Evolutionary conservation across 2,888 invertebrate species (phyloP).

Genomic region (Cybosia mesomella): DNA sequence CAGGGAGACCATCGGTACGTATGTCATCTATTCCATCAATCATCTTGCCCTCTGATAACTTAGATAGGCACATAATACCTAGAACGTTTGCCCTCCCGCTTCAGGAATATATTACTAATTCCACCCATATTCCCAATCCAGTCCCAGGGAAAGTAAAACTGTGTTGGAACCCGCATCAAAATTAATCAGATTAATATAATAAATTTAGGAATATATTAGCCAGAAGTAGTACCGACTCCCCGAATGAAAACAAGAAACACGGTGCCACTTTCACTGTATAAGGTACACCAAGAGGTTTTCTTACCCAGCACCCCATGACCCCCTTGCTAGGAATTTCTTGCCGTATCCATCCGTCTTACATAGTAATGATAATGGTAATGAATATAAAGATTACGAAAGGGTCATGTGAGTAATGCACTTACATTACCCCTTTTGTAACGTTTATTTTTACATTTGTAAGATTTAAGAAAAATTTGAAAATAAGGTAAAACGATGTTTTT

Average conservation of each 20-base stretch:
- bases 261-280: neutral
- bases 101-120: neutral
- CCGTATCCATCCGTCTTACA: conserved; percentile 1
- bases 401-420: neutral
- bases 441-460: conserved; percentile 4
- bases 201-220: neutral
- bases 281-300: neutral
- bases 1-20: neutral
- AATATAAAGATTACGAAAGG: neutral
- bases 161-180: neutral
- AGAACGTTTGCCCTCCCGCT: neutral
- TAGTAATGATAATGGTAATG: neutral
- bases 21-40: neutral
- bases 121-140: neutral
- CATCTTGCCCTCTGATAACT: neutral
- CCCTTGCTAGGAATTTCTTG: neutral
- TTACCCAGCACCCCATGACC: conserved; percentile 3
- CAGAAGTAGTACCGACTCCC: neutral
- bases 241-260: neutral
- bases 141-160: neutral
- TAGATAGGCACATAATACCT: neutral
- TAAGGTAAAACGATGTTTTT: too few species aligned
- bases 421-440: neutral
- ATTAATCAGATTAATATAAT: neutral
- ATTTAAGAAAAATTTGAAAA: neutral